Evolutionary conservation across 2,797 vertebrate genomes (phyloP), one percentile per base, ranked within the genome.

Genomic region (Amblyopsis hoosieri): DNA sequence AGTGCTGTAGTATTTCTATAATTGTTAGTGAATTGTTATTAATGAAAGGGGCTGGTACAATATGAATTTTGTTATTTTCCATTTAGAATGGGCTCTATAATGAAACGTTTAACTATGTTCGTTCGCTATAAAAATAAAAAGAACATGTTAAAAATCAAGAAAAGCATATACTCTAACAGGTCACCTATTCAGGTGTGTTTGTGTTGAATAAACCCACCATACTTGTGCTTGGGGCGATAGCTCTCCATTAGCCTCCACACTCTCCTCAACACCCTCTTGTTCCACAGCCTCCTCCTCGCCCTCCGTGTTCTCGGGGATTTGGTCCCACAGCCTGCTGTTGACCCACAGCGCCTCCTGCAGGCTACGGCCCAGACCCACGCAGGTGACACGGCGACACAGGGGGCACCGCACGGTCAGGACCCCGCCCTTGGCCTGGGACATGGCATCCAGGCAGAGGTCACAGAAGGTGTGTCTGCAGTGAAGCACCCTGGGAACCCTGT

Each of bases 381-480:
- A 91, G 67, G 91, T 92, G 58, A 91, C 87, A 68, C 87, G 82
- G 2, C 92, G 90, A 48, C 93, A 94, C 66, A 93, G 17, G 0
- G 93, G 93, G 73, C 93, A 94, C 64, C 79, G 57, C 66, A 94
- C 73, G 0, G 79, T 89, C 52, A 90, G 69, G 57, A 90, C 62
- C 33, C 70, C 71, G 1, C 63, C 75, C 50, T 60, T 54, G 29
- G 45, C 15, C 66, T 23, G 65, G 0, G 87, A 84, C 67, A 93
- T 83, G 0, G 76, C 80, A 74, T 89, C 82, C 84, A 93, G 77
- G 62, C 93, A 94, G 0, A 11, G 71, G 0, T 85, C 71, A 9
- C 93, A 94, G 85, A 93, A 93, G 10, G 91, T 91, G 84, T 94
- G 93, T 8, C 81, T 76, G 82, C 93, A 94, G 90, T 92, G 90